Percentiles rank a stretch among this genome's conserved stretches.
phyloP scores from a whole-genome alignment of 1,140 invertebrate species.

The Panagrolaimus sp. region DNA sequence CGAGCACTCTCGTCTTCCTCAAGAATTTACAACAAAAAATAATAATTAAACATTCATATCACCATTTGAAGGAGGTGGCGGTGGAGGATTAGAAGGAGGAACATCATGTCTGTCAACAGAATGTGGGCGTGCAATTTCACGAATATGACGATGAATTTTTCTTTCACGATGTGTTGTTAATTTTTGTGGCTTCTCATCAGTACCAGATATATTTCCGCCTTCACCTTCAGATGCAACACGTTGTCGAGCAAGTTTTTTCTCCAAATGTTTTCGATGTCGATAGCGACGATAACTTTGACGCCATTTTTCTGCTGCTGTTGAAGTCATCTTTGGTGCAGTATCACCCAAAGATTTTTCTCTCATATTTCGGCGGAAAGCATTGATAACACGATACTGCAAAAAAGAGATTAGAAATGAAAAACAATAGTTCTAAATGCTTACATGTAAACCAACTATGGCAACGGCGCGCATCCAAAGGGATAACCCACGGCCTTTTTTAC shows the following conservation, averaged over 20 bases:
- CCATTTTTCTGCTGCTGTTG: constrained; percentile 56
- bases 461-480: constrained; percentile 50
- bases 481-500: constrained; percentile 18
- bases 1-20: background rate
- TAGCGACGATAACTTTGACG: constrained; percentile 50
- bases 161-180: background rate
- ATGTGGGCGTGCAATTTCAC: constrained; percentile 27
- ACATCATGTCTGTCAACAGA: constrained; percentile 16
- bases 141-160: constrained; percentile 33
- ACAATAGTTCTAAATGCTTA: constrained; percentile 30
- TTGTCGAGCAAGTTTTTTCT: constrained; percentile 28
- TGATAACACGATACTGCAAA: constrained; percentile 43
- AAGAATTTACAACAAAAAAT: background rate
- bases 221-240: constrained; percentile 3
- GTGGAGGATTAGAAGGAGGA: too few species aligned
- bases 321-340: constrained; percentile 52
- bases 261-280: constrained; percentile 48
- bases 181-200: constrained; percentile 4
- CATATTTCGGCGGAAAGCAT: constrained; percentile 40
- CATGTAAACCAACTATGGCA: constrained; percentile 51
- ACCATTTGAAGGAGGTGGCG: background rate
- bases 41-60: constrained; percentile 10
- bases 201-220: constrained; percentile 2
- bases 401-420: constrained; percentile 6
- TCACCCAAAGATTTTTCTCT: constrained; percentile 36